A percentile compares a stretch with the other conserved stretches of the same genome.
These are phyloP conservation scores for Pagrus major DNA, from an alignment of 2,113 vertebrate species.

Conservation along the genomic window DNA sequence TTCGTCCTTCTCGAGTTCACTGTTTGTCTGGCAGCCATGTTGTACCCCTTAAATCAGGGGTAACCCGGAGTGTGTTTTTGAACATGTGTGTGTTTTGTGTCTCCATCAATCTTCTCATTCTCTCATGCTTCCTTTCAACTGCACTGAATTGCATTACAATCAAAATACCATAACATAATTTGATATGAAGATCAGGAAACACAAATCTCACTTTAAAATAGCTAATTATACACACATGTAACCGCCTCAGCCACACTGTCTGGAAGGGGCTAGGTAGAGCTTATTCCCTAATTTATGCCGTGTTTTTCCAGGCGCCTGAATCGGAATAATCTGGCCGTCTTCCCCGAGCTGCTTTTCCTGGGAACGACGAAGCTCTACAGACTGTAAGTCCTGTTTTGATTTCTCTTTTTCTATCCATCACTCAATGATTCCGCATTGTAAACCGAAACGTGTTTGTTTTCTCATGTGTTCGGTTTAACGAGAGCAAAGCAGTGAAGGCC, in stretches of 20 bases:
- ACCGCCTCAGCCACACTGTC: conserved; percentile 35
- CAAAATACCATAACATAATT: conserved; percentile 32
- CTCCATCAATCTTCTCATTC: conserved; percentile 38
- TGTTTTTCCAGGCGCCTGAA: conserved; percentile 94
- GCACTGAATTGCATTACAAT: conserved; percentile 36
- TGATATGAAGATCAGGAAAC: conserved; percentile 47
- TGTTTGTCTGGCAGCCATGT: conserved; percentile 77
- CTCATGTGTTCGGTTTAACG: conserved; percentile 1
- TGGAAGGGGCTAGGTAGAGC: conserved; percentile 36
- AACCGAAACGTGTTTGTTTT: conserved; percentile 7
- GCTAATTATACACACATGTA: conserved; percentile 50
- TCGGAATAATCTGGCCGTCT: conserved; percentile 97
- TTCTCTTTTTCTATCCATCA: conserved; percentile 11
- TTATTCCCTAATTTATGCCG: conserved; percentile 63
- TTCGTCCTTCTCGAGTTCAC: conserved; percentile 57
- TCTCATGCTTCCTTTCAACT: conserved; percentile 3
- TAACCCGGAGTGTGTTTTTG: conserved; percentile 40
- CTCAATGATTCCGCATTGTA: neutral
- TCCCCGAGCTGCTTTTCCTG: conserved; percentile 97
- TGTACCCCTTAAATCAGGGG: conserved; percentile 73
- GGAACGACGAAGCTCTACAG: conserved; percentile 96
- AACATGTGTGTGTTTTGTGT: conserved; percentile 27
- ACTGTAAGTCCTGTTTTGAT: conserved; percentile 90
- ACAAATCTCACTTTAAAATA: conserved; percentile 48
- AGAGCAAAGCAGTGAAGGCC: neutral